These are phyloP conservation scores for Diplosoma virens DNA, from an alignment of 23 tunicate species.

Conservation along the genomic window DNA sequence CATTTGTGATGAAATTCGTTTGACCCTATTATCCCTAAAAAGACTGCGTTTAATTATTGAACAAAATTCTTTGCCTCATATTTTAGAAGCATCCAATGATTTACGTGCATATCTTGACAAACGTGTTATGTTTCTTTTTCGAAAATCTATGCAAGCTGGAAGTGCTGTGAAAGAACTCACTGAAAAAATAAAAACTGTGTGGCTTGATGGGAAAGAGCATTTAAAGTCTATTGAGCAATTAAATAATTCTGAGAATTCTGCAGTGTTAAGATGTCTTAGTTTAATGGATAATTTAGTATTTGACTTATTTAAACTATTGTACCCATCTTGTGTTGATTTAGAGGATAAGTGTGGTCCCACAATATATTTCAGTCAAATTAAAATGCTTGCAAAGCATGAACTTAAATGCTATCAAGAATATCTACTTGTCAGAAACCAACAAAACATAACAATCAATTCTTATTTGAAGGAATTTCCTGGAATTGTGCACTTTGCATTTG, in stretches of 20 bases:
- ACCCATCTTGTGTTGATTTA: neutral
- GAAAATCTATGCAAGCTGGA: too few relatives aligned
- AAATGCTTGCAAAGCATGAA: neutral
- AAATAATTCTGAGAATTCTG: neutral
- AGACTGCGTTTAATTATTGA: neutral
- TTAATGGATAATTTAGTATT: neutral
- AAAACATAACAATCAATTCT: neutral
- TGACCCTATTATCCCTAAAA: neutral
- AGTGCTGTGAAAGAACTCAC: too few relatives aligned
- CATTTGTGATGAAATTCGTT: neutral
- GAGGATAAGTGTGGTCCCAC: neutral
- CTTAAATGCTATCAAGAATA: neutral
- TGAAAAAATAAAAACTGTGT: too few relatives aligned
- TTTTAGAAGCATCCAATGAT: neutral
- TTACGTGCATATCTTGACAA: too few relatives aligned
- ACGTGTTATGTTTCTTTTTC: too few relatives aligned
- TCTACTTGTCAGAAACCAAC: neutral
- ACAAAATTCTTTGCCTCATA: neutral
- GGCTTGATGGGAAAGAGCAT: too few relatives aligned
- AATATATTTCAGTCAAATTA: neutral
- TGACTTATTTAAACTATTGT: neutral
- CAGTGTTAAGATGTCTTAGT: neutral
- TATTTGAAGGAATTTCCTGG: constrained; percentile 9
- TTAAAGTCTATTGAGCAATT: neutral
- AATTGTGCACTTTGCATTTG: constrained; percentile 14